Conservation (phyloP, 2,797 vertebrate genomes). For the Scomberomorus guttatus region DNA sequence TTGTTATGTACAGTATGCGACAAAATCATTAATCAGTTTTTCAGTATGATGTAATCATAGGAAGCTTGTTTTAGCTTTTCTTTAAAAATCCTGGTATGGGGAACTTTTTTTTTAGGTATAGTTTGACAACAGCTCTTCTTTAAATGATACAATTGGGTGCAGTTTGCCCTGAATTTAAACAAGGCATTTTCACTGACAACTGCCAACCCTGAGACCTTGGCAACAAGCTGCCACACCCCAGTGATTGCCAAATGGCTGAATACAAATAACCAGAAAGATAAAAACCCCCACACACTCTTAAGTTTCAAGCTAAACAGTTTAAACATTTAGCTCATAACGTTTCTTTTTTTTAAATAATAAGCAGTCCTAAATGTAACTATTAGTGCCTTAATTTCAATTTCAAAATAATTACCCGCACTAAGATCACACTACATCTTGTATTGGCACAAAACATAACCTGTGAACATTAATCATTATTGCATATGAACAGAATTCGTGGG, state of each 20-base stretch:
- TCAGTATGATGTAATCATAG: slow-evolving; percentile 32
- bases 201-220: slow-evolving; percentile 11
- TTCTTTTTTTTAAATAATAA: not conserved
- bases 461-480: not conserved
- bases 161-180: slow-evolving; percentile 16
- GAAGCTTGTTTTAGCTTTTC: not conserved
- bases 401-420: not conserved
- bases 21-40: slow-evolving; percentile 44
- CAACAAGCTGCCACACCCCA: slow-evolving; percentile 4
- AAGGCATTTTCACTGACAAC: not conserved
- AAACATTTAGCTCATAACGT: no score
- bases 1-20: slow-evolving; percentile 5
- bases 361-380: no score
- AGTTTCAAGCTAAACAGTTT: not conserved
- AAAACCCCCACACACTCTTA: not conserved
- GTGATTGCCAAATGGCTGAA: no score
- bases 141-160: slow-evolving; percentile 15
- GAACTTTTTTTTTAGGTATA: slow-evolving; percentile 3
- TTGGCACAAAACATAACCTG: not conserved
- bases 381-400: not conserved
- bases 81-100: not conserved
- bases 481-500: not conserved
- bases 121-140: slow-evolving; percentile 7
- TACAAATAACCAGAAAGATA: not conserved
- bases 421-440: not conserved